Base-by-base conservation (phyloP, 2,797 vertebrate genomes). In the Scolopax bukidnonensis region DNA sequence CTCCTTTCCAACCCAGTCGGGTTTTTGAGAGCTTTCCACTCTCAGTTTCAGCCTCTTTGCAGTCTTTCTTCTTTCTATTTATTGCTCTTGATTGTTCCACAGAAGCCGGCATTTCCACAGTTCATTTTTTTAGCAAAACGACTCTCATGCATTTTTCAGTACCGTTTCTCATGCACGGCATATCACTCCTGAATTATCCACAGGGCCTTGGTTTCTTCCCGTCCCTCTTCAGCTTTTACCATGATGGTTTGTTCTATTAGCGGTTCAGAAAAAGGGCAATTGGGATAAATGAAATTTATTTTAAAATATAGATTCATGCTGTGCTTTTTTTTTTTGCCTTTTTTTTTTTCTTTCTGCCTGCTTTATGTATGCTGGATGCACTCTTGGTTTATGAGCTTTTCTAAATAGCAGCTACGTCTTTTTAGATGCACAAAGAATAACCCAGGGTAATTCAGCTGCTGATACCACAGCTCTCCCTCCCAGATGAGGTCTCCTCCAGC, bases 131-230 rank as follows among this genome's bases (percentile, higher is more conserved):
- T 15, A 81, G 71, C 16, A 73, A 84, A 94, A 84, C 5, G 1
- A 5, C 47, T 76, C 70, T 96, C 77, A 77, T 67, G 64, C 47
- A 82, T 94, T 93, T 96, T 96, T 89, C 84, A 91, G 70, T 84
- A 86, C n/a, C 11, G 1, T 47, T 92, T 82, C n/a, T 81, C 33
- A 73, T 30, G 51, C 74, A 41, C 3, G 1, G 43, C 23, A 8
- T 76, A 51, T 88, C 27, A 23, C 74, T 63, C 36, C 86, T 84
- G 59, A 90, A 90, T 93, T 87, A 88, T 79, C 94, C 70, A 74
- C 63, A 74, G 30, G 14, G 48, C 17, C 56, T 84, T 45, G 6
- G 40, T 61, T 90, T 81, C 60, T 70, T 74, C 41, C 36, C 1
- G 1, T 77, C 56, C 24, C 47, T 90, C 32, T 60, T 83, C 71